A percentile compares a stretch with the other conserved stretches of the same genome.
phyloP scores from a whole-genome alignment of 2,113 vertebrate genomes.

The Plectropomus leopardus region DNA sequence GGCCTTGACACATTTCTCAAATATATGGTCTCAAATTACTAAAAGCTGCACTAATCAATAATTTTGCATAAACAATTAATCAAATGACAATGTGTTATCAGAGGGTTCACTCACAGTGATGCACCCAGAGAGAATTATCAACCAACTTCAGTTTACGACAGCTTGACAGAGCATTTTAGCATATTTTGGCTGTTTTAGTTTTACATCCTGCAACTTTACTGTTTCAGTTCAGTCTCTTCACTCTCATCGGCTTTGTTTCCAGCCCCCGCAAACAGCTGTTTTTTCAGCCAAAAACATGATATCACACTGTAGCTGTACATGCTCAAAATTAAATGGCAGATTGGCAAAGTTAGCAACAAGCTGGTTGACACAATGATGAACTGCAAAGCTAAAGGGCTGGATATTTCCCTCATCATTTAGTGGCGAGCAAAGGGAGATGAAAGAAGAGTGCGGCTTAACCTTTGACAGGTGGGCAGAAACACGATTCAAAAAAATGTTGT shows the following conservation, averaged over 20 bases:
- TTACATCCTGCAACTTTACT: too few relatives aligned
- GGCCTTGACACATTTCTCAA: background rate
- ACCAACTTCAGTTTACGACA: background rate
- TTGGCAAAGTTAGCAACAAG: background rate
- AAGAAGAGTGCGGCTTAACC: background rate
- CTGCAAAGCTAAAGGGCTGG: too few relatives aligned
- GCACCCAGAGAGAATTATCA: background rate
- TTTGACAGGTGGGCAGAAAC: background rate
- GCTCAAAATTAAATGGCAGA: background rate
- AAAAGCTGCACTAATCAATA: background rate
- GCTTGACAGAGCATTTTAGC: background rate
- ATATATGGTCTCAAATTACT: constrained; percentile 2
- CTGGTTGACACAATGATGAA: background rate
- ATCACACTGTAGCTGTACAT: too few relatives aligned
- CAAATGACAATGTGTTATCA: background rate
- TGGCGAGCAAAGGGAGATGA: background rate
- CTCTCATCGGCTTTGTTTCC: too few relatives aligned
- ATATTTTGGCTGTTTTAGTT: too few relatives aligned
- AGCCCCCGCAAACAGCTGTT: too few relatives aligned
- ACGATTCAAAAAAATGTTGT: background rate
- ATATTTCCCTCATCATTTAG: background rate
- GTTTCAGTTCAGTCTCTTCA: too few relatives aligned
- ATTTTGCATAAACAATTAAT: background rate
- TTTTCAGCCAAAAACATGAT: too few relatives aligned
- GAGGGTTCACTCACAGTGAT: background rate